A percentile compares a stretch with the other conserved stretches of the same genome.
phyloP scores from a whole-genome alignment of 2,113 vertebrate species.

The Plotosus lineatus region DNA sequence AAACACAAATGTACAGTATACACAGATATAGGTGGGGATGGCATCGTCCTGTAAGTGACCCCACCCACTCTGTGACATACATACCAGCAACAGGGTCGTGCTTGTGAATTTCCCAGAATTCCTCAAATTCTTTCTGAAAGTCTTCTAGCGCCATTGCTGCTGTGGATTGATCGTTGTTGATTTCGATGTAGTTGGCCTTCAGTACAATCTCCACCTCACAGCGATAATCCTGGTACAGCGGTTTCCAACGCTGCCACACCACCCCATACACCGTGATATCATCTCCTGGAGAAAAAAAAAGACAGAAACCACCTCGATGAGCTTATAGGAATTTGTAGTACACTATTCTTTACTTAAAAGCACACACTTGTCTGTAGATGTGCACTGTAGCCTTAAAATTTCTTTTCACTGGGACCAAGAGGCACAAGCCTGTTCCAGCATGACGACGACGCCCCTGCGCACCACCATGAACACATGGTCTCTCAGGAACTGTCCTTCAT shows the following conservation, averaged over 20 bases:
- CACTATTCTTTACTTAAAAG: too few relatives aligned
- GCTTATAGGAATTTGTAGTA: not conserved
- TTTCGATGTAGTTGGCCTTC: conserved; percentile 90
- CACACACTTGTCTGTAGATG: too few relatives aligned
- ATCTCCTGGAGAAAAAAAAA: conserved; percentile 75
- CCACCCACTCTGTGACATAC: not conserved
- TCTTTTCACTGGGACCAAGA: too few relatives aligned
- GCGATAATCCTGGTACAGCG: conserved; percentile 75
- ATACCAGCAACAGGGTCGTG: conserved; percentile 83
- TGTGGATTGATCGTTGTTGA: conserved; percentile 86
- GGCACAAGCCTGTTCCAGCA: too few relatives aligned
- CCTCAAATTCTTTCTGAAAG: conserved; percentile 83
- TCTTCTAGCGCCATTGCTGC: conserved; percentile 80
- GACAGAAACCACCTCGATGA: not conserved
- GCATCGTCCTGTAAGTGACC: not conserved
- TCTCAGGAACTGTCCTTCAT: too few relatives aligned
- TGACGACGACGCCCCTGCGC: too few relatives aligned
- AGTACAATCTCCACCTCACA: conserved; percentile 92
- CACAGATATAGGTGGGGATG: not conserved
- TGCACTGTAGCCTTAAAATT: too few relatives aligned
- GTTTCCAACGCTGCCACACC: conserved; percentile 91
- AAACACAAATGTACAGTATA: not conserved
- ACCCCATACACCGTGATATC: conserved; percentile 93
- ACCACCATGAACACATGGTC: too few relatives aligned
- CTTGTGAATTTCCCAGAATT: conserved; percentile 85